These are phyloP conservation scores for Stictonetta naevosa DNA, from an alignment of 2,113 vertebrate genomes.

Conservation along the genomic window DNA sequence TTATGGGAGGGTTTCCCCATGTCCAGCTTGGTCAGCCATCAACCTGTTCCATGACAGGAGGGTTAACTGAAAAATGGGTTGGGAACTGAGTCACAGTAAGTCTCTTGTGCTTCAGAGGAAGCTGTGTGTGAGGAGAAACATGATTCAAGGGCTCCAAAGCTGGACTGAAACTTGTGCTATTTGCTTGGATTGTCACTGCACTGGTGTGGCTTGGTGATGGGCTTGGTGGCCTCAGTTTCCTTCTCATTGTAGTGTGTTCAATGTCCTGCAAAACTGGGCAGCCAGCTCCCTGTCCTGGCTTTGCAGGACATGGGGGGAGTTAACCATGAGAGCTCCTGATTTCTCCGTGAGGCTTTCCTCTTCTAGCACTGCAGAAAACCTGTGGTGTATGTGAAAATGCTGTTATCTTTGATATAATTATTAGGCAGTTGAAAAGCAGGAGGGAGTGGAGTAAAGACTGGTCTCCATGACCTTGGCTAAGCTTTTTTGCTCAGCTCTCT, in stretches of 20 bases:
- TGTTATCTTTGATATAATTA: neutral
- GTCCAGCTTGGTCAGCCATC: neutral
- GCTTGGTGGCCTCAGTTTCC: neutral
- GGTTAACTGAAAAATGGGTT: neutral
- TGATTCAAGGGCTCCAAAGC: neutral
- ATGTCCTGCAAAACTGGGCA: neutral
- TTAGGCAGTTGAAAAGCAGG: neutral
- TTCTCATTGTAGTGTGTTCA: neutral
- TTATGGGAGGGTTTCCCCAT: neutral
- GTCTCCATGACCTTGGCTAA: neutral
- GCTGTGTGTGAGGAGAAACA: neutral
- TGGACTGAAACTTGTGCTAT: neutral
- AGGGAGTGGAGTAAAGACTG: neutral
- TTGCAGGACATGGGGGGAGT: neutral
- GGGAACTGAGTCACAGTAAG: neutral
- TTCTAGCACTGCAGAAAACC: neutral
- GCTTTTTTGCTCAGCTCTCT: neutral
- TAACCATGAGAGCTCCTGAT: neutral
- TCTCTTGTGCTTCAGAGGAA: neutral
- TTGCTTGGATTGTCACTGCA: accelerated
- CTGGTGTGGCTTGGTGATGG: neutral
- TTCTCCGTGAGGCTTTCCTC: neutral
- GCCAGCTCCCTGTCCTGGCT: neutral
- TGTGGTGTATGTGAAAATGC: neutral
- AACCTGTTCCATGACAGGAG: neutral